A percentile compares a stretch with the other conserved stretches of the same genome.
Evolutionary conservation across 2,888 invertebrate genomes (phyloP).

Genomic region (Sphaeridia pumilis): DNA sequence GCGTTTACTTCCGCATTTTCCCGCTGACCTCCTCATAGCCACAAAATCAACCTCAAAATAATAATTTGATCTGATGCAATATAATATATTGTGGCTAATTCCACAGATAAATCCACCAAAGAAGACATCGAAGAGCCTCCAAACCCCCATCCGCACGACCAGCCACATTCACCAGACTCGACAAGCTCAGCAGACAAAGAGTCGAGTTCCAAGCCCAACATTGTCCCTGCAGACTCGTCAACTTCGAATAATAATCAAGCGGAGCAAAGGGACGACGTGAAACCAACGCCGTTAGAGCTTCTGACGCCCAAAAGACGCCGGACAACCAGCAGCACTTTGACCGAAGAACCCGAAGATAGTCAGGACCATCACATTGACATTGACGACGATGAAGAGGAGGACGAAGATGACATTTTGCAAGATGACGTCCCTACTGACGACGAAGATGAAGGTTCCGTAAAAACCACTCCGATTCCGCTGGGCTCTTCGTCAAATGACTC

Average conservation of each 20-base stretch:
- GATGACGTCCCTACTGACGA: constrained; percentile 37
- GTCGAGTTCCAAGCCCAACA: constrained; percentile 15
- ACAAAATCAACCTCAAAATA: too few relatives aligned
- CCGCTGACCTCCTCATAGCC: constrained; percentile 13
- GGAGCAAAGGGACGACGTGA: neutral
- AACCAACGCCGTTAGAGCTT: too few relatives aligned
- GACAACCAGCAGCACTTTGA: too few relatives aligned
- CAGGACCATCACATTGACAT: constrained; percentile 15
- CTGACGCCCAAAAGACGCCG: too few relatives aligned
- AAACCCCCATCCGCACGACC: too few relatives aligned
- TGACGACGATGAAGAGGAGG: constrained; percentile 39
- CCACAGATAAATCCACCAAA: constrained; percentile 12
- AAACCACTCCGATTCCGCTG: too few relatives aligned
- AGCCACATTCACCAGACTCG: constrained; percentile 28
- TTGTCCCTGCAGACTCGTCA: constrained; percentile 28
- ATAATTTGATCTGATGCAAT: too few relatives aligned
- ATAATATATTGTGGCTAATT: too few relatives aligned
- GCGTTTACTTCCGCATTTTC: constrained; percentile 16
- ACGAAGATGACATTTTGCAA: constrained; percentile 37
- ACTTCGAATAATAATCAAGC: constrained; percentile 10
- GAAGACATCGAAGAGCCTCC: constrained; percentile 17
- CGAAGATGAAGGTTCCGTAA: too few relatives aligned
- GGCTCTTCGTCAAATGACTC: too few relatives aligned
- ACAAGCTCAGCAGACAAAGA: constrained; percentile 33
- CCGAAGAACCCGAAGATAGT: constrained; percentile 12